These are phyloP conservation scores for Cynocephalus volans DNA, from an alignment of 2,113 vertebrate genomes.

Conservation along the genomic window DNA sequence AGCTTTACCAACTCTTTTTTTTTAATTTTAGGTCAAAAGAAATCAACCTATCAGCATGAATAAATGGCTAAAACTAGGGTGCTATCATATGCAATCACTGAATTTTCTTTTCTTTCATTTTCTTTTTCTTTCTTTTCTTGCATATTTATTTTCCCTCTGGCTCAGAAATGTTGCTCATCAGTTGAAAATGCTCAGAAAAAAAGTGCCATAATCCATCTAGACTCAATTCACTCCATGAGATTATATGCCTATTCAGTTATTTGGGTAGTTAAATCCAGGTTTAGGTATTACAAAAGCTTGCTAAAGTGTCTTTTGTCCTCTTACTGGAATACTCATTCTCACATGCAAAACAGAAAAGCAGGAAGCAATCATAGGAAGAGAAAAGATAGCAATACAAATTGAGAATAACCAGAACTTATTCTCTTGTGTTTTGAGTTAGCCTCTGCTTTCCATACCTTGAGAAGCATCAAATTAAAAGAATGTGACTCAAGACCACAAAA, in stretches of 20 bases:
- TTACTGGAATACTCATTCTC: conserved; percentile 71
- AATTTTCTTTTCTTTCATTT: not conserved
- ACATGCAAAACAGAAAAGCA: conserved; percentile 73
- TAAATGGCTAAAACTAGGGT: not conserved
- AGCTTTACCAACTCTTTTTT: not conserved
- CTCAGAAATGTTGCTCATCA: conserved; percentile 72
- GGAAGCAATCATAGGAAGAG: conserved; percentile 63
- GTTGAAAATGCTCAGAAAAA: conserved; percentile 57
- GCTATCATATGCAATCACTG: not conserved
- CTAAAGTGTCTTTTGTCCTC: conserved; percentile 77
- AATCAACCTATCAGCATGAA: not conserved
- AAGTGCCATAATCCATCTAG: conserved; percentile 60
- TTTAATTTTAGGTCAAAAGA: not conserved
- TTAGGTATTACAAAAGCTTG: conserved; percentile 75
- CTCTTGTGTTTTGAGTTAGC: conserved; percentile 77
- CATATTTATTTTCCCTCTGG: not conserved
- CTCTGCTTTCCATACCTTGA: conserved; percentile 82
- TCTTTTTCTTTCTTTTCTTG: not conserved
- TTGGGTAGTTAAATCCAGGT: conserved; percentile 73
- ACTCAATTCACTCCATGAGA: conserved; percentile 72
- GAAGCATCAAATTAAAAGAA: conserved; percentile 70
- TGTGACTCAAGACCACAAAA: conserved; percentile 78
- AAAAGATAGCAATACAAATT: conserved; percentile 58
- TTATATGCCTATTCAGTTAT: conserved; percentile 75
- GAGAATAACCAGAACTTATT: conserved; percentile 68